These are phyloP conservation scores for Ptiloglossa arizonensis DNA, from an alignment of 1,140 invertebrate species.

Conservation along the genomic window DNA sequence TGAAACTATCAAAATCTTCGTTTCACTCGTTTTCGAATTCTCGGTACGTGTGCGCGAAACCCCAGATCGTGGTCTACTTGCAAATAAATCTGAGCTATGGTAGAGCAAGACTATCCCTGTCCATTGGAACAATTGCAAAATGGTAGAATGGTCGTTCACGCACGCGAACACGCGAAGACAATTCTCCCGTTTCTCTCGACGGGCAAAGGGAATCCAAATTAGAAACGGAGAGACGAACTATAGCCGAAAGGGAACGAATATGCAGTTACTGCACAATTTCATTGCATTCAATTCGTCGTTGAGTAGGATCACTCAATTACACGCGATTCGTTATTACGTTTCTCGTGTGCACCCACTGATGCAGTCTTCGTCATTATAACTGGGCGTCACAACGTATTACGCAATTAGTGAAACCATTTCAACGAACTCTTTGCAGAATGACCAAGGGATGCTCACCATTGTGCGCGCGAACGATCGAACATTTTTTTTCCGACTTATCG, in stretches of 20 bases:
- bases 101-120: neutral
- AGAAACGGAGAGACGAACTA: constrained; percentile 16
- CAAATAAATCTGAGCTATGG: neutral
- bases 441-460: no score
- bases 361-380: constrained; percentile 3
- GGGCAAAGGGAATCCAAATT: constrained; percentile 14
- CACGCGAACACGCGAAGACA: neutral
- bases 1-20: no score
- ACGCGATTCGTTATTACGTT: constrained; percentile 28
- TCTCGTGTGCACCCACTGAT: neutral
- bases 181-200: neutral
- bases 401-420: no score
- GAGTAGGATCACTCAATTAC: constrained; percentile 25
- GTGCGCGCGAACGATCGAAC: no score
- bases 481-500: no score
- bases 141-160: neutral
- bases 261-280: constrained; percentile 24
- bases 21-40: no score
- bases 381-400: neutral
- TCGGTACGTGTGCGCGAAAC: no score
- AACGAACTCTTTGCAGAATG: no score
- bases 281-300: constrained; percentile 19
- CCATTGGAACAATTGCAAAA: neutral
- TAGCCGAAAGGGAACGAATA: constrained; percentile 1
- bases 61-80: neutral